phyloP scores from a whole-genome alignment of 2,888 invertebrate species.

The Dorcus hopei region DNA sequence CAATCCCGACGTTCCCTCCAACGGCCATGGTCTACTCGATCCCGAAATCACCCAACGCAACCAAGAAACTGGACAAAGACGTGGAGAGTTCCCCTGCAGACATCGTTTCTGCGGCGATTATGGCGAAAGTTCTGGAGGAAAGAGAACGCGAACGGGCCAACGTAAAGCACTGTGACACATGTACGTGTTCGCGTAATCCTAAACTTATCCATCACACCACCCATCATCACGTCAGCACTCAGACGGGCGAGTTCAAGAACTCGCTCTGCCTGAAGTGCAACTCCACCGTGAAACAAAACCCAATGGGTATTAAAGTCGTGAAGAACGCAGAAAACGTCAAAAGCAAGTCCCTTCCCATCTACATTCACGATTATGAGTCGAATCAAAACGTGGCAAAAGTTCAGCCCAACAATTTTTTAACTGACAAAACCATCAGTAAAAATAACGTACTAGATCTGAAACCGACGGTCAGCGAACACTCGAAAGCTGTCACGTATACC shows the following conservation, averaged over 20 bases:
- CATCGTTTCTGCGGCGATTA: constrained; percentile 80
- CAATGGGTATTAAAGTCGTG: constrained; percentile 28
- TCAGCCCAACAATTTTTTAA: constrained; percentile 46
- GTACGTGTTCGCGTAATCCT: constrained; percentile 63
- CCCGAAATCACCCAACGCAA: constrained; percentile 46
- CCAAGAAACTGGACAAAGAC: constrained; percentile 52
- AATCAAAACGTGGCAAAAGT: constrained; percentile 34
- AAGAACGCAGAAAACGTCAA: constrained; percentile 29
- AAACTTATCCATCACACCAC: constrained; percentile 54
- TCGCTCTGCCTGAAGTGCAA: constrained; percentile 61
- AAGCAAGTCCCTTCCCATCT: constrained; percentile 29
- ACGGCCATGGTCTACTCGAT: constrained; percentile 78
- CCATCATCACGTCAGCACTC: constrained; percentile 61
- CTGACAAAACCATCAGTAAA: constrained; percentile 23
- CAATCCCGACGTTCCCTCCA: constrained; percentile 77
- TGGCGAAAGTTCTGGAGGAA: constrained; percentile 89
- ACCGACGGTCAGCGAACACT: not conserved
- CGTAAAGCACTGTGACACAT: constrained; percentile 80
- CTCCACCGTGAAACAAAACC: constrained; percentile 35
- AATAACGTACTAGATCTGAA: not conserved
- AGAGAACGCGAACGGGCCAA: constrained; percentile 75
- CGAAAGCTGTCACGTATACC: not conserved
- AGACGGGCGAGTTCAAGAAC: constrained; percentile 59
- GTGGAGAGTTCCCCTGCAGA: constrained; percentile 65
- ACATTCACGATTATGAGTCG: constrained; percentile 24